Evolutionary conservation across 2,888 invertebrate species (phyloP), one percentile per base, ranked within the genome.

Genomic region (Mimas tiliae): DNA sequence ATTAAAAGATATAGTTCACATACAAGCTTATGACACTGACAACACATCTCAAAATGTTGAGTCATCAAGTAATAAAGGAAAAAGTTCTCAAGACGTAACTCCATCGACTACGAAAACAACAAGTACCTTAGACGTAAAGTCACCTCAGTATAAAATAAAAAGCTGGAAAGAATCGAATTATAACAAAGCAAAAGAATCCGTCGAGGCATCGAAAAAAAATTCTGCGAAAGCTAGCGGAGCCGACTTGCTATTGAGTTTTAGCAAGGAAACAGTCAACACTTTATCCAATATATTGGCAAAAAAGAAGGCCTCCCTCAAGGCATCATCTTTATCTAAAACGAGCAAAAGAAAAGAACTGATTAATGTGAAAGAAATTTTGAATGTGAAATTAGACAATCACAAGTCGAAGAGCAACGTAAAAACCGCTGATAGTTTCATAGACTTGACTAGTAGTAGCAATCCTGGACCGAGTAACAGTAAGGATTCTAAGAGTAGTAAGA

Each of bases 1-100:
- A 50, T 19, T 50, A 2, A 50, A 50, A 50, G 50, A 50, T 19
- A 50, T 50, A 50, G 50, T 50, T 50, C 50, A 19, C 50, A 50
- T 50, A 50, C 50, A 50, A 9, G 50, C 50, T 8, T 50, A 50
- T 50, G 19, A 16, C 50, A 50, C 16, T 50, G 48, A 48, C 1
- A 16, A 48, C 4, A 3, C 45, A 14, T 45, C 9, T 19, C 19
- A 50, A 19, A 8, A 50, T 0, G 50, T 19, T 9, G 19, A 50
- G 6, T 19, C 19, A 11, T 16, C 16, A 16, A n/a, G 1, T 1
- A 50, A 50, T 9, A 50, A 50, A 50, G 19, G 19, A 3, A 50
- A 50, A 50, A 50, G 9, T 19, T 9, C n/a, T 3, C 48, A 19
- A 1, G 50, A 50, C 9, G 11, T 19, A 48, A 48, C 4, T 0